Conservation (phyloP, 1,140 invertebrate genomes). For the Myzus persicae region DNA sequence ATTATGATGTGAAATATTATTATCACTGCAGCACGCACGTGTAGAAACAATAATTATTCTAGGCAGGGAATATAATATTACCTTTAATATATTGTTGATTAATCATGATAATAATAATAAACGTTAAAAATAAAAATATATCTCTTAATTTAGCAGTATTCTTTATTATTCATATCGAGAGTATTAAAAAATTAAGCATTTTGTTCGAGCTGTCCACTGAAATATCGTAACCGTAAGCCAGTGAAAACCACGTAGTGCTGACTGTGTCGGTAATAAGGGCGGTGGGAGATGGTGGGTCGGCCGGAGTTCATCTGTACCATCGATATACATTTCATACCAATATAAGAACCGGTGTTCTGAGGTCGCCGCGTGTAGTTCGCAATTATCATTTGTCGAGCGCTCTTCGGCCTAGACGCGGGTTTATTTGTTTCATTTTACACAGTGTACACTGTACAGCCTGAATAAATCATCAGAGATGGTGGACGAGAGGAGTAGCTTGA, state of each 20-base stretch:
- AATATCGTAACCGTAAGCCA: neutral
- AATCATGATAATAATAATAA: neutral
- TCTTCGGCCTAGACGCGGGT: neutral
- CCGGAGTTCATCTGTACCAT: neutral
- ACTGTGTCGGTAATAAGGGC: neutral
- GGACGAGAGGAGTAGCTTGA: slow-evolving; percentile 37
- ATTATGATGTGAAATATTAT: neutral
- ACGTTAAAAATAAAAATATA: too few species aligned
- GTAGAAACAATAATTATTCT: neutral
- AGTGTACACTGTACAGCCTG: too few species aligned
- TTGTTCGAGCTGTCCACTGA: neutral
- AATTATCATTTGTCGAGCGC: neutral
- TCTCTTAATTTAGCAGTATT: neutral
- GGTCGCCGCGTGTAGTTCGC: slow-evolving; percentile 30
- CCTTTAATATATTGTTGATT: neutral
- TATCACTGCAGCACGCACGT: neutral
- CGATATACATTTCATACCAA: neutral
- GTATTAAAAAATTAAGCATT: neutral
- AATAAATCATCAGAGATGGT: neutral
- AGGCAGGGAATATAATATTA: neutral
- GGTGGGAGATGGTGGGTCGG: neutral
- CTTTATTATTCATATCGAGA: neutral
- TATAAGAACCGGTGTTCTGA: slow-evolving; percentile 51
- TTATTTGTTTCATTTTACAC: neutral
- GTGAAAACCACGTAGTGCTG: slow-evolving; percentile 1